phyloP scores from a whole-genome alignment of 2,888 invertebrate species.

The Aelia acuminata region DNA sequence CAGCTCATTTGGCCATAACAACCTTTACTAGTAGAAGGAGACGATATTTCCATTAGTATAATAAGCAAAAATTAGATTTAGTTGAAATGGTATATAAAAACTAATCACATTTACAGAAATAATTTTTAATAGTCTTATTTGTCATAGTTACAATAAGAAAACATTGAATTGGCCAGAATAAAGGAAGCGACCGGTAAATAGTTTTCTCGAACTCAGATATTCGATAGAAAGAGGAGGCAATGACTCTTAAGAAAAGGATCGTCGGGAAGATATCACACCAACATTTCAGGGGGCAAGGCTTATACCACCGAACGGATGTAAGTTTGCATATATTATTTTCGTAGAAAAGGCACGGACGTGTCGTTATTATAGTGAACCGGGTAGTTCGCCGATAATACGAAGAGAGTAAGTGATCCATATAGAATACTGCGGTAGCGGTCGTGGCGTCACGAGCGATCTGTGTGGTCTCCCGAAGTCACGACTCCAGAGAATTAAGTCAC shows the following conservation, averaged over 20 bases:
- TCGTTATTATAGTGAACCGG: conserved; percentile 7
- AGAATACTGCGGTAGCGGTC: conserved; percentile 37
- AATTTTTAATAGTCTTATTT: too few species aligned
- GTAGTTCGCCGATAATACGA: conserved; percentile 11
- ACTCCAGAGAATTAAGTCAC: conserved; percentile 51
- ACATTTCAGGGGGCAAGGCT: not conserved
- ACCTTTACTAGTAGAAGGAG: too few species aligned
- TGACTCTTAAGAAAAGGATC: not conserved
- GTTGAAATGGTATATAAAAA: too few species aligned
- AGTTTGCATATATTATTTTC: conserved; percentile 21
- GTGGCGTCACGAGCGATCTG: not conserved
- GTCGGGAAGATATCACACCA: not conserved
- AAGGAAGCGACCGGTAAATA: not conserved
- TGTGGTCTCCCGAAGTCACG: conserved; percentile 28
- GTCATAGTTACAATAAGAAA: too few species aligned
- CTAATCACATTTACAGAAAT: too few species aligned
- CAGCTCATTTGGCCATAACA: too few species aligned
- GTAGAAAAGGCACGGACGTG: not conserved
- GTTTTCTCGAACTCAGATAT: not conserved
- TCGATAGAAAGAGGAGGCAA: not conserved
- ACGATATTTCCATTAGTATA: too few species aligned
- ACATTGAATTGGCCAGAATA: not conserved
- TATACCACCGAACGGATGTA: conserved; percentile 17
- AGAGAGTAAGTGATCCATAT: conserved; percentile 54
- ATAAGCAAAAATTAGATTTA: too few species aligned